Base-by-base conservation (phyloP, 2,888 invertebrate genomes). In the Drosophila mulleri region DNA sequence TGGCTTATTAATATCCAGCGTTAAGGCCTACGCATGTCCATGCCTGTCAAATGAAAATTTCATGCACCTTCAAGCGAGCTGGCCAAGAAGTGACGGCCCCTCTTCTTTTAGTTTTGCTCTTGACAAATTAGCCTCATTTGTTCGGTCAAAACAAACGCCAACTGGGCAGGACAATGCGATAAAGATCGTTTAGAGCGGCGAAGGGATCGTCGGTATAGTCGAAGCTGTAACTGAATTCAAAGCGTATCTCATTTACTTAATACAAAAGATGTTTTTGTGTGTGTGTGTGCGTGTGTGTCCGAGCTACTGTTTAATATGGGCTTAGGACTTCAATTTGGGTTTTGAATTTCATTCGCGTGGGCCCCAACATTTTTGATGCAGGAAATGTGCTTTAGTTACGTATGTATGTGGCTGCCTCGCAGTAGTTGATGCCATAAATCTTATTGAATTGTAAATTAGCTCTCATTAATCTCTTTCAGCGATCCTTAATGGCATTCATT, bases 121-220 rank as follows among this genome's bases (percentile, higher is more conserved):
- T 92, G 92, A 92, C 92, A 92, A 92, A 92, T 92, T 91, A 83
- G 82, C 63, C 85, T 91, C 92, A 92, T 92, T 92, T 92, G 86
- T 92, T 91, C 50, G 69, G 91, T 91, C 92, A 92, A 91, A 92
- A 92, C 88, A 92, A 88, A 80, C 69, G 62, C 76, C 65, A 66
- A 75, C 58, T 48, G 70, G 35, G 23, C 84, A 89, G 86, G 75
- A 91, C 78, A 74, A 67, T 56, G 71, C 79, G 89, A 88, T 91
- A 89, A 89, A 75, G 75, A 91, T 89, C 89, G 70, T 48, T 45
- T 45, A 45, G 42, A 44, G 23, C 14, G 14, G 32, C n/a, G 11
- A 26, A 23, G 6, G 37, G 58, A 48, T 62, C 60, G 60, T 41
- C 41, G 65, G 63, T 44, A 47, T 44, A 65, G 56, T 11, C 53